These are phyloP conservation scores for Toxostoma redivivum DNA, from an alignment of 2,113 vertebrate genomes.

Conservation along the genomic window DNA sequence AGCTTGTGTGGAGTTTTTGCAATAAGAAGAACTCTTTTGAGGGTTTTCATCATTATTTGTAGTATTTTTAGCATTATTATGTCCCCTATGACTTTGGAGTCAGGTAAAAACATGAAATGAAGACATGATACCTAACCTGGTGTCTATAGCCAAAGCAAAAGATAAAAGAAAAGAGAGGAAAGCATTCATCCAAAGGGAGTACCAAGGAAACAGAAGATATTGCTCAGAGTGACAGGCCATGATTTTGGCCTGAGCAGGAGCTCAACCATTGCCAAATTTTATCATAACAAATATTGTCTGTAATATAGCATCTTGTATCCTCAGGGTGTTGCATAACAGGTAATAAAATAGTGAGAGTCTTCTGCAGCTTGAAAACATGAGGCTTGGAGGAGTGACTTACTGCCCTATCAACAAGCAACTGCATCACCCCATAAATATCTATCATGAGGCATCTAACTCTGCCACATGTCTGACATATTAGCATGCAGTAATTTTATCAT, in stretches of 20 bases:
- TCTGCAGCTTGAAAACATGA: background rate
- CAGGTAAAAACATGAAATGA: background rate
- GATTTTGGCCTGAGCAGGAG: background rate
- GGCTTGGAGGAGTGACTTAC: background rate
- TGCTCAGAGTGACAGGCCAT: background rate
- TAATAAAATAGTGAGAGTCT: background rate
- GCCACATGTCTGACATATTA: background rate
- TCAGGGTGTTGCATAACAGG: background rate
- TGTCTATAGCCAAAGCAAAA: background rate
- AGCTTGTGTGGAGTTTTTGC: background rate
- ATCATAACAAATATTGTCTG: background rate
- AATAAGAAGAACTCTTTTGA: background rate
- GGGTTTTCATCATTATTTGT: background rate
- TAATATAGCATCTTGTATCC: background rate
- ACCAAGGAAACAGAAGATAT: background rate
- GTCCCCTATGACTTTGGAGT: background rate
- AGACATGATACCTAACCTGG: background rate
- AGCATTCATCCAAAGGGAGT: background rate
- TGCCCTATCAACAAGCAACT: background rate
- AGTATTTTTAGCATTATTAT: background rate
- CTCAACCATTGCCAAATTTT: background rate
- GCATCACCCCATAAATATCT: background rate
- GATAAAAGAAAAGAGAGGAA: background rate
- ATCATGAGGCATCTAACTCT: background rate
- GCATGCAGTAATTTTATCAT: constrained; percentile 11